These are phyloP conservation scores for Indicator maculatus DNA, from an alignment of 2,113 vertebrate genomes.

Conservation along the genomic window DNA sequence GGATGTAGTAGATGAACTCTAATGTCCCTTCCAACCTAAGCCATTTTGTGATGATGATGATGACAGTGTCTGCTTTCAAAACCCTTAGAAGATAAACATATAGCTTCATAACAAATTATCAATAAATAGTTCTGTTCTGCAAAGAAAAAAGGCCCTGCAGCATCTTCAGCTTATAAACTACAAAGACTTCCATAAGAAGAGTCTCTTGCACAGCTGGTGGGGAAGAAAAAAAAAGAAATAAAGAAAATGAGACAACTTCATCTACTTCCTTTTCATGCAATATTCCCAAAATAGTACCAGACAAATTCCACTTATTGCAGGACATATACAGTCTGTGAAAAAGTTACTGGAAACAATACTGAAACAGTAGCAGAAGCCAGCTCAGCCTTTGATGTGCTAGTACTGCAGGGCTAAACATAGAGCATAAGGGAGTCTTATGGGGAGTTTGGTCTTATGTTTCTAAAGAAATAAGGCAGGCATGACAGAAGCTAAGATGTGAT, in stretches of 20 bases:
- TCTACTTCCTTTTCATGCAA: background rate
- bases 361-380: background rate
- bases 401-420: background rate
- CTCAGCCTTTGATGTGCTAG: background rate
- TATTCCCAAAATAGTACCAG: background rate
- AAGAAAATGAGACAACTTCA: background rate
- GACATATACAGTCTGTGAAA: background rate
- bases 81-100: background rate
- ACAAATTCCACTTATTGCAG: background rate
- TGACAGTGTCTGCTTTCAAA: background rate
- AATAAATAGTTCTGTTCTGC: background rate
- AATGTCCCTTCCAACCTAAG: too few species aligned
- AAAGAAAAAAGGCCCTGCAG: background rate
- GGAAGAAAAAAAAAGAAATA: background rate
- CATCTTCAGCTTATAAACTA: background rate
- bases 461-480: background rate
- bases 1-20: too few species aligned
- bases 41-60: too few species aligned
- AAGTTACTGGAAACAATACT: background rate
- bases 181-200: background rate
- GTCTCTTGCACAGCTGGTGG: background rate
- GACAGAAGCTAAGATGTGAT: background rate
- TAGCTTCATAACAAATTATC: background rate
- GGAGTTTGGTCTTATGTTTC: background rate
- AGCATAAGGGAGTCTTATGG: background rate